Evolutionary conservation across 2,888 invertebrate genomes (phyloP).

Genomic region (Athalia circularis): DNA sequence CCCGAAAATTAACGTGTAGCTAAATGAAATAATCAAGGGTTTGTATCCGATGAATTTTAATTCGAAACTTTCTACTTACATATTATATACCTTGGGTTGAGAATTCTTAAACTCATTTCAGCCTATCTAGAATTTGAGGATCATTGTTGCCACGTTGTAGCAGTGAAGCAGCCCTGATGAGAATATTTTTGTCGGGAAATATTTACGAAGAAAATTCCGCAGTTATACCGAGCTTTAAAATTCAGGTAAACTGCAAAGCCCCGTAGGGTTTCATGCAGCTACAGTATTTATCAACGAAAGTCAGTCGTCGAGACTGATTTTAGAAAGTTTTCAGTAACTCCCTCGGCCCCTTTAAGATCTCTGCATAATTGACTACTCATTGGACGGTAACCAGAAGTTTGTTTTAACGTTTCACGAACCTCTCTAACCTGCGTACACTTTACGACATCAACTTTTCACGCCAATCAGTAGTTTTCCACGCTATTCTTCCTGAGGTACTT

Average conservation of each 20-base stretch:
- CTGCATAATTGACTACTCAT: slow-evolving; percentile 42
- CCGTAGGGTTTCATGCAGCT: slow-evolving; percentile 38
- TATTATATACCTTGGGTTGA: too few species aligned
- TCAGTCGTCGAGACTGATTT: slow-evolving; percentile 22
- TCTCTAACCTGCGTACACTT: not conserved
- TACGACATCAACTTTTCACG: slow-evolving; percentile 1
- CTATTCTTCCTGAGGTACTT: too few species aligned
- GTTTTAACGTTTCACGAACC: slow-evolving; percentile 11
- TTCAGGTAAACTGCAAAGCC: slow-evolving; percentile 30
- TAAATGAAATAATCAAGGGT: too few species aligned
- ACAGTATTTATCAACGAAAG: slow-evolving; percentile 19
- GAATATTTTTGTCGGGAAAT: slow-evolving; percentile 34
- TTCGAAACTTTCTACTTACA: too few species aligned
- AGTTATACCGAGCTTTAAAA: slow-evolving; percentile 26
- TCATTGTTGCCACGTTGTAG: slow-evolving; percentile 1
- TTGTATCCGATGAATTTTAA: too few species aligned
- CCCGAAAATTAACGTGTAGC: too few species aligned
- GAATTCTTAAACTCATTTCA: not conserved
- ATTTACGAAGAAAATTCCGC: slow-evolving; percentile 32
- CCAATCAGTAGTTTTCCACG: not conserved
- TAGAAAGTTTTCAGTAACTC: slow-evolving; percentile 28
- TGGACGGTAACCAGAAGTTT: slow-evolving; percentile 37
- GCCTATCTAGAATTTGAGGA: not conserved
- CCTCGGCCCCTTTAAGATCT: not conserved
- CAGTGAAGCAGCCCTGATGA: slow-evolving; percentile 2